These are phyloP conservation scores for Poliocrania exsul DNA, from an alignment of 2,797 vertebrate species.

Conservation along the genomic window DNA sequence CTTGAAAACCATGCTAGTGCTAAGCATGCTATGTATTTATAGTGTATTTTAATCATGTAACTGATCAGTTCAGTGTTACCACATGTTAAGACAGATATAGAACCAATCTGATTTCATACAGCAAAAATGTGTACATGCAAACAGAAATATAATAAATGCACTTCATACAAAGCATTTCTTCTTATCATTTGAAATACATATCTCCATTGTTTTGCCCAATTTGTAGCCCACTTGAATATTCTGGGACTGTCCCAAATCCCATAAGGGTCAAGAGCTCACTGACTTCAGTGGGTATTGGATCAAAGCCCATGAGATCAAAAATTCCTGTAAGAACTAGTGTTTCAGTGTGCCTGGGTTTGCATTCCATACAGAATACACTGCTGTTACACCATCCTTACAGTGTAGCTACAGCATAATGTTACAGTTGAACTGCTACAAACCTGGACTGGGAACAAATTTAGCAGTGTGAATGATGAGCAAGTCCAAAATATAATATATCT, in stretches of 20 bases:
- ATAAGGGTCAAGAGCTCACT: conserved; percentile 39
- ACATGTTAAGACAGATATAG: conserved; percentile 39
- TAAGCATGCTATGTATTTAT: conserved; percentile 32
- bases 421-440: neutral
- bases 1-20: neutral
- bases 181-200: conserved; percentile 42
- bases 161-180: conserved; percentile 29
- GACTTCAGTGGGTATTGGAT: conserved; percentile 41
- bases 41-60: conserved; percentile 13
- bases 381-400: neutral
- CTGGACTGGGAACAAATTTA: neutral
- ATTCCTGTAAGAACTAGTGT: conserved; percentile 32
- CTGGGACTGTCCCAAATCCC: conserved; percentile 37
- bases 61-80: conserved; percentile 25
- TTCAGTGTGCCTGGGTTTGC: conserved; percentile 19
- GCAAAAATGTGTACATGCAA: conserved; percentile 51
- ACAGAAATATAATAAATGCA: conserved; percentile 24
- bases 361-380: neutral
- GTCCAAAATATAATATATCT: neutral
- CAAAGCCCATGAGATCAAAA: conserved; percentile 27
- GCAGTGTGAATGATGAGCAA: neutral
- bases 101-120: conserved; percentile 47
- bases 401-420: neutral
- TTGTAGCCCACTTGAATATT: conserved; percentile 49
- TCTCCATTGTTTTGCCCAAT: conserved; percentile 3